Evolutionary conservation across 2,797 vertebrate species (phyloP).

Genomic region (Pantherophis alleghaniensis): DNA sequence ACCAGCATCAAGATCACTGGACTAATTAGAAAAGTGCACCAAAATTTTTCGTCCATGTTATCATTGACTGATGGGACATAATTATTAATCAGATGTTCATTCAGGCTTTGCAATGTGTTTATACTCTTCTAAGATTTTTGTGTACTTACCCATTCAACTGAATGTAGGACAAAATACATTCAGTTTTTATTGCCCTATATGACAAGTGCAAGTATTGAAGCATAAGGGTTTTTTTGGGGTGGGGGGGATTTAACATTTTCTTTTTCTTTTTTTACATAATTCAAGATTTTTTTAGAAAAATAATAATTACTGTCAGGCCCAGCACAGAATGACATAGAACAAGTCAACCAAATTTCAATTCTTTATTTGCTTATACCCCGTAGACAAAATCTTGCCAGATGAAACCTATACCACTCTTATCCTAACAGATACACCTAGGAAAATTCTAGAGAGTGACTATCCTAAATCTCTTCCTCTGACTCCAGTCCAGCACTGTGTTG

Average conservation of each 20-base stretch:
- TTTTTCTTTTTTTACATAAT: neutral
- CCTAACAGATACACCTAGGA: neutral
- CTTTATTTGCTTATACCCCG: neutral
- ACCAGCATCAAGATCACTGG: neutral
- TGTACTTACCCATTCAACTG: neutral
- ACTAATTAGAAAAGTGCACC: neutral
- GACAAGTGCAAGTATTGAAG: neutral
- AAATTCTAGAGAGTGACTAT: neutral
- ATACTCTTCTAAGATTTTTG: neutral
- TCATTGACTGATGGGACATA: neutral
- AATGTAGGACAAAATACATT: neutral
- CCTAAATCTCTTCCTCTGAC: neutral
- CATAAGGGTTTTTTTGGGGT: neutral
- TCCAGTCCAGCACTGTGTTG: neutral
- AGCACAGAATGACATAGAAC: neutral
- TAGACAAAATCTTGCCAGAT: neutral
- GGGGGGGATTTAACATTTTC: neutral
- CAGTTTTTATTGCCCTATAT: neutral
- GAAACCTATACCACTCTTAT: neutral
- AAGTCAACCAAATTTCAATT: neutral
- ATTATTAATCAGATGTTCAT: neutral
- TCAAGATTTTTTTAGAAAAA: neutral
- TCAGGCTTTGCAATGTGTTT: neutral
- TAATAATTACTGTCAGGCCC: neutral
- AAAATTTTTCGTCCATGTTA: too few species aligned